Base-by-base conservation (phyloP, 2,888 invertebrate genomes). In the Heteropelma amictum region DNA sequence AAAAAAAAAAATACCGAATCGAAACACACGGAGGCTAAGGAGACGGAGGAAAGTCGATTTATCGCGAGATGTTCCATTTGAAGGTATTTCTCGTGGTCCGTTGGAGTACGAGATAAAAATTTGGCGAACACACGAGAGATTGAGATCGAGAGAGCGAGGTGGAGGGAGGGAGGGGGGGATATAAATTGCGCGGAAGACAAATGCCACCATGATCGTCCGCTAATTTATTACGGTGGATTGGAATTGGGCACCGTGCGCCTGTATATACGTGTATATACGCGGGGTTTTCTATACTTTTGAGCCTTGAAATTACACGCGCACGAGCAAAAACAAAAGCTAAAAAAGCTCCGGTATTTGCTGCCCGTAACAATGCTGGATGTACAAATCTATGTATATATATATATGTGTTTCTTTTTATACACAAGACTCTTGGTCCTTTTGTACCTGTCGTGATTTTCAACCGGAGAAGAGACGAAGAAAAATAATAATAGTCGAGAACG, bases 161-260 rank as follows among this genome's bases (percentile, higher is more conserved):
- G 67, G 53, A 14, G 58, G 28, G 30, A 33, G 63, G 74, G 54
- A 65, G 64, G 69, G 78, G 75, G 79, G 80, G 79, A 83, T 82
- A 86, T 87, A 86, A 87, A 87, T 86, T 80, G 82, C 81, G 77
- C 77, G 75, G 80, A 83, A 83, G 87, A 87, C 86, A 86, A 88
- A 87, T 87, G 87, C 88, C 88, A 88, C 88, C 87, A 82, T 87
- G 88, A 87, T 87, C 87, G 88, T 71, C 83, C 77, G 83, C 85
- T 87, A 87, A 88, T 88, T 88, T 88, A 88, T 88, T 84, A 85
- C 84, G 79, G 84, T 64, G 80, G 84, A 84, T 84, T 78, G 86
- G 85, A 86, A 88, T 88, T 86, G 84, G 85, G 84, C 85, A 85
- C 54, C 49, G 23, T 14, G 17, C 28, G 53, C 42, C 17, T 21